Evolutionary conservation across 2,797 vertebrate genomes (phyloP).

Genomic region (Acanthurus tractus): DNA sequence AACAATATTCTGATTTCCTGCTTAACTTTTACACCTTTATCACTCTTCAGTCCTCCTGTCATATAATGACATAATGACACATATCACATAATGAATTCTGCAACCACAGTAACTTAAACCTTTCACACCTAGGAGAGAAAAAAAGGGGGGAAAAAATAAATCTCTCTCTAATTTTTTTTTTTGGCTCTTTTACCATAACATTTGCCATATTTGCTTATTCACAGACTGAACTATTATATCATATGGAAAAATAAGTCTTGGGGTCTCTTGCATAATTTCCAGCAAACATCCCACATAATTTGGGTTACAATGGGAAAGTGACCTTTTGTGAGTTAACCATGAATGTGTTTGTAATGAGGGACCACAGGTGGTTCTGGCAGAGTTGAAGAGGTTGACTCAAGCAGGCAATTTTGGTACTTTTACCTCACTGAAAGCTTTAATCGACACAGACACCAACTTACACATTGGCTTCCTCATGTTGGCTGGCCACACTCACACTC

Average conservation of each 20-base stretch:
- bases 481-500: slow-evolving; percentile 53
- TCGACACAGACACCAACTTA: slow-evolving; percentile 53
- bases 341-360: slow-evolving; percentile 14
- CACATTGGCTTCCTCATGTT: slow-evolving; percentile 51
- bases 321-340: slow-evolving; percentile 12
- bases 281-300: neutral
- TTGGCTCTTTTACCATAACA: neutral
- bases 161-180: neutral
- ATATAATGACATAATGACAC: neutral
- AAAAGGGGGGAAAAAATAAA: neutral
- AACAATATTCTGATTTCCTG: too few species aligned
- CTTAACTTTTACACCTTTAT: neutral
- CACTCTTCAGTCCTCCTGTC: neutral
- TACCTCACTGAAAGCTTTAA: slow-evolving; percentile 58
- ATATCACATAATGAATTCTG: too few species aligned
- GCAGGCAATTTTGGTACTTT: slow-evolving; percentile 35
- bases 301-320: neutral
- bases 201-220: too few species aligned
- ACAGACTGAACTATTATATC: neutral
- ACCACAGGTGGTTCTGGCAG: slow-evolving; percentile 38
- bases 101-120: neutral
- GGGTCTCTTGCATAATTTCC: neutral
- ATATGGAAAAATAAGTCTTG: neutral
- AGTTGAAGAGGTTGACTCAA: slow-evolving; percentile 48
- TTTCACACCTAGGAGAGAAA: neutral